Evolutionary conservation across 2,888 invertebrate species (phyloP).

Genomic region (Parelbella ahira): DNA sequence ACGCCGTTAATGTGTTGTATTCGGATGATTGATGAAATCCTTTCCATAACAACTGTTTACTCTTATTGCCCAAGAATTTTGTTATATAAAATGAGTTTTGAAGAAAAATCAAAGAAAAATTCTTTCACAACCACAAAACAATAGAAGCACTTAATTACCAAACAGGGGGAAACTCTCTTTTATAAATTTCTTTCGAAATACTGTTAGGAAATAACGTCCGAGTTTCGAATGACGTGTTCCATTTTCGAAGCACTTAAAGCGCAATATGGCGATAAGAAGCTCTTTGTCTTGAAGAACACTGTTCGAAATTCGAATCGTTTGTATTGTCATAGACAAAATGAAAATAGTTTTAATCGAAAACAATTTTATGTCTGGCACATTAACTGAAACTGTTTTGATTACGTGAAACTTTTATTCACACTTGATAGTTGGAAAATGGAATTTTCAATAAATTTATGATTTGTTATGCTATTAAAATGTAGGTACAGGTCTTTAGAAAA

Average conservation of each 20-base stretch:
- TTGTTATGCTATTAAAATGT: too few relatives aligned
- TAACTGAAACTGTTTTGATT: too few relatives aligned
- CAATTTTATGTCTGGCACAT: background rate
- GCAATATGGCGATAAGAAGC: conserved; percentile 30
- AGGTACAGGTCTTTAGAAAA: background rate
- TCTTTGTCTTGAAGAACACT: conserved; percentile 29
- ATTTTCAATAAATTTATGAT: too few relatives aligned
- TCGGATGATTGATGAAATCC: too few relatives aligned
- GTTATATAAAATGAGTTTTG: too few relatives aligned
- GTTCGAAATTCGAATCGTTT: conserved; percentile 30
- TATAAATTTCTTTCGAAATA: conserved; percentile 11
- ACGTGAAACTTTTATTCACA: too few relatives aligned
- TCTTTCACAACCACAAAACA: background rate
- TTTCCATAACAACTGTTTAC: too few relatives aligned
- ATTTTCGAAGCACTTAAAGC: conserved; percentile 36
- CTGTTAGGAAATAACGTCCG: conserved; percentile 23
- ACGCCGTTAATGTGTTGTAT: too few relatives aligned
- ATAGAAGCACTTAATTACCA: conserved; percentile 2
- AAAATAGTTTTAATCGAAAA: conserved; percentile 11
- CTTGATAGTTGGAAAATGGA: too few relatives aligned
- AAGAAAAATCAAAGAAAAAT: background rate
- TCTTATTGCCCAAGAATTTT: too few relatives aligned
- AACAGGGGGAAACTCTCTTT: background rate
- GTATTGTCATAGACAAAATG: conserved; percentile 19
- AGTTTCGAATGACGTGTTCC: conserved; percentile 34